Base-by-base conservation (phyloP, 2,888 invertebrate species). In the Drymonia ruficornis region DNA sequence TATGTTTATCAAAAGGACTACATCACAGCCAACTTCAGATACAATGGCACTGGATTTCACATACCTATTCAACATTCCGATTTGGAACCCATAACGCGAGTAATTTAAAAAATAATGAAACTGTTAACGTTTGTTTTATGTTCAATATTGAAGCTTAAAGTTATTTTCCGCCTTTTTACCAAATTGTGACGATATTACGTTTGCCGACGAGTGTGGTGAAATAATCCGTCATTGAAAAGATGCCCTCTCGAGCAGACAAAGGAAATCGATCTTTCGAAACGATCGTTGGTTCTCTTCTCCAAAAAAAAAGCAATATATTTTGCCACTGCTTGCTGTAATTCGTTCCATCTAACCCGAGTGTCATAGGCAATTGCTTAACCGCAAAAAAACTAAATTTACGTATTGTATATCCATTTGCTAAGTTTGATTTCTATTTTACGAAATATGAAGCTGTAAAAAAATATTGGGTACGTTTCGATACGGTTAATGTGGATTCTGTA, bases 371-470 rank as follows among this genome's bases (percentile, higher is more conserved):
- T 68, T 65, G 19, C 56, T 46, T 59, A 65, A 60, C 55, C 38
- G 42, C 44, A 13, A 11, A 52, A 67, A 67, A 65, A 60, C 44
- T 52, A 9, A 53, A 58, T 59, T 50, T 55, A 60, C 51, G 55
- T 63, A 57, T 56, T 59, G 55, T 59, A 48, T 51, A 42, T 16
- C 28, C 16, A 1, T 23, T 28, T 31, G 46, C 52, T 13, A 15
- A 50, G 51, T 38, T 19, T 18, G 56, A 49, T 61, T 64, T 64
- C 48, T 63, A 52, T 53, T 60, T 57, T 57, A 50, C 57, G 65
- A 61, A 57, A 61, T 61, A 34, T 56, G 44, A 46, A 50, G 31
- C 50, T 53, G 55, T 50, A 42, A 50, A 49, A 53, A 31, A 47
- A 12, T 34, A 16, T 46, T 46, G 29, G 46, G 29, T 46, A 46